Conservation (phyloP, 2,113 vertebrate genomes). For the Gallinago paraguaiae region DNA sequence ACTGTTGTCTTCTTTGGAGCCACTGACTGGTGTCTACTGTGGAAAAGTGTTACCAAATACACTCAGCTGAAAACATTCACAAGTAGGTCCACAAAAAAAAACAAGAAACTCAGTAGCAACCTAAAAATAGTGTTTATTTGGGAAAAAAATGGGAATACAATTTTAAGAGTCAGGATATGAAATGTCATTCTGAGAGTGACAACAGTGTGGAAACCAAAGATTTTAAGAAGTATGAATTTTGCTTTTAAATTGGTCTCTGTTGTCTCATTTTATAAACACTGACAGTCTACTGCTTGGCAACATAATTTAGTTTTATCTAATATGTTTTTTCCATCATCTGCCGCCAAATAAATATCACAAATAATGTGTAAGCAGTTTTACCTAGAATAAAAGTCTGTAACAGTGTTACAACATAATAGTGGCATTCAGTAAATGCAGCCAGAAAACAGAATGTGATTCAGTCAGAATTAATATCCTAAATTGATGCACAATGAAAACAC, state of each 20-base stretch:
- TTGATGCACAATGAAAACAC: neutral
- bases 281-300: neutral
- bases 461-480: conserved; percentile 13
- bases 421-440: neutral
- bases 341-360: neutral
- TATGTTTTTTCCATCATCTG: neutral
- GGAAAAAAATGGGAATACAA: neutral
- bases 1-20: neutral
- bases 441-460: conserved; percentile 7
- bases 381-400: neutral
- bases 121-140: neutral
- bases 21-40: neutral
- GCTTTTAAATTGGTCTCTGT: neutral
- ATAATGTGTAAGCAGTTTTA: conserved; percentile 32
- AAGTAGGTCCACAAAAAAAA: neutral
- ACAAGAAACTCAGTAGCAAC: neutral
- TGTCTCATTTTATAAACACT: neutral
- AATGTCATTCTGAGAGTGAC: neutral
- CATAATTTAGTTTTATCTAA: neutral
- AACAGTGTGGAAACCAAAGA: neutral
- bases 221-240: neutral
- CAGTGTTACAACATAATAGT: neutral
- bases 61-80: neutral
- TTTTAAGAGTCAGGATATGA: neutral
- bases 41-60: neutral